Evolutionary conservation across 2,888 invertebrate species (phyloP), one percentile per base, ranked within the genome.

Genomic region (Drosophila tanythrix): DNA sequence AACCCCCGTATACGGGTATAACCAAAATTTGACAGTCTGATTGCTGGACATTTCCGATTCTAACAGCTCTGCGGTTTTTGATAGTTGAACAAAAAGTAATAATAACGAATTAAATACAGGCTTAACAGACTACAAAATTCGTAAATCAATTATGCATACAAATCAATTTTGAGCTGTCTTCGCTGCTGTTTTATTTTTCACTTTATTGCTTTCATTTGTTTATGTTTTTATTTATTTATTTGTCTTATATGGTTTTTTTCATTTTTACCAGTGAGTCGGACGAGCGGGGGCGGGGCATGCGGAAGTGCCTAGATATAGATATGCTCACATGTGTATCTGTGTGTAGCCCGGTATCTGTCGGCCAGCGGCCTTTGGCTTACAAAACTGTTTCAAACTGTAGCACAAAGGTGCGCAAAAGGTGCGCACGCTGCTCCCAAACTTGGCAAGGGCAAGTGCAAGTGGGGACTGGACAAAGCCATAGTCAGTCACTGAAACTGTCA

Each of bases 101-200:
- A 67, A 62, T 52, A 56, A 35, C 53, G 46, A 63, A 27, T 36
- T 52, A 63, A 56, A 64, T 57, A 73, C 70, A 79, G 48, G 62
- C 74, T 79, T 21, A 21, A 21, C 21, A 82, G 83, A 83, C 80
- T 58, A 64, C 65, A 59, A 64, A 76, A 71, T 74, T 79, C 69
- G 73, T 38, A 71, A 85, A 85, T 85, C 86, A 88, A 85, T 85
- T 85, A 89, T 85, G 89, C 85, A 85, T 82, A 88, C 89, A 85
- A 80, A 82, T 72, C 70, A 87, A 72, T 78, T 83, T 66, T 56
- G 52, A 59, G 61, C 50, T 87, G 84, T 82, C 79, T 81, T 62
- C 64, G 70, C 71, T 70, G 68, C 75, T 81, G 33, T 61, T 57
- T 65, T 61, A n/a, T 75, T 55, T 31, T 52, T 52, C 29, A 33